phyloP scores from a whole-genome alignment of 1,140 invertebrate genomes.

The Drosophila pallidifrons region DNA sequence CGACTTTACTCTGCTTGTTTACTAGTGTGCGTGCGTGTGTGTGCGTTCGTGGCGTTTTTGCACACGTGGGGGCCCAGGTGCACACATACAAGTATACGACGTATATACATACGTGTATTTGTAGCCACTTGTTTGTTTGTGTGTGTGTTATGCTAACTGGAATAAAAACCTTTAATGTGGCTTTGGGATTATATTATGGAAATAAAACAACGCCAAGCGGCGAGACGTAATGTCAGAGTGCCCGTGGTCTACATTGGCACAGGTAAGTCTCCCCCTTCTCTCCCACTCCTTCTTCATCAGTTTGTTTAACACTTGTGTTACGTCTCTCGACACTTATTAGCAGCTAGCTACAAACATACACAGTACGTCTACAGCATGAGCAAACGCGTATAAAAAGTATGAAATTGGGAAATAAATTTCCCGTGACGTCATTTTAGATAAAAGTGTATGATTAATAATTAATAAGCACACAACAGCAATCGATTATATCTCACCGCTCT shows the following conservation, averaged over 20 bases:
- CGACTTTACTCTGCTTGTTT: conserved; percentile 32
- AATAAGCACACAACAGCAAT: conserved; percentile 6
- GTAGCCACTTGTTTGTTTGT: conserved; percentile 1
- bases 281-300: not conserved
- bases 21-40: too few relatives aligned
- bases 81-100: not conserved
- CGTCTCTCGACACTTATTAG: conserved; percentile 39
- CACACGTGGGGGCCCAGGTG: conserved; percentile 59
- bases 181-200: conserved; percentile 77
- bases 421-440: conserved; percentile 54
- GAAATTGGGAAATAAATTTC: conserved; percentile 3
- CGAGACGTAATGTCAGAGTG: conserved; percentile 64
- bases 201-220: conserved; percentile 62
- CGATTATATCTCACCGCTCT: conserved; percentile 23
- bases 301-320: conserved; percentile 7
- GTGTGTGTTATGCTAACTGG: conserved; percentile 26
- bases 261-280: conserved; percentile 60
- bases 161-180: conserved; percentile 64
- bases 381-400: not conserved
- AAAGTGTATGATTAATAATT: conserved; percentile 7
- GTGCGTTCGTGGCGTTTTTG: conserved; percentile 66
- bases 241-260: conserved; percentile 67
- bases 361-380: not conserved
- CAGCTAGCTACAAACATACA: not conserved
- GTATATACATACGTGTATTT: conserved; percentile 11